Conservation (phyloP, 1,140 invertebrate species). For the Philopotamus ludificatus region DNA sequence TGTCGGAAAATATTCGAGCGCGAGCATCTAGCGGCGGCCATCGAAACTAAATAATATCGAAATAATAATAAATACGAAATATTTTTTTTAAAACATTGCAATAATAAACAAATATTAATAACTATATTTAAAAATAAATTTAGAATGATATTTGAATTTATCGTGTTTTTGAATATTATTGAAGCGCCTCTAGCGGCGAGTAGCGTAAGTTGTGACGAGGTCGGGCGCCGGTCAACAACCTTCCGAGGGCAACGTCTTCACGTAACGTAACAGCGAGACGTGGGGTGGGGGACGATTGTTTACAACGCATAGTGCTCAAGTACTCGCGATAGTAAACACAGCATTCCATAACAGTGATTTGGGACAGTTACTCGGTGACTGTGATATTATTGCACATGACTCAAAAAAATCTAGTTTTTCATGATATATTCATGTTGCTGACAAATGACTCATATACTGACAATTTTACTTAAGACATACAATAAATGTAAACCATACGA, state of each 20-base stretch:
- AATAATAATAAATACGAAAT: background rate
- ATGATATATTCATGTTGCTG: background rate
- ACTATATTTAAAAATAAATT: slow-evolving; percentile 3
- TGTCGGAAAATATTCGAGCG: background rate
- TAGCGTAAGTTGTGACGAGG: slow-evolving; percentile 34
- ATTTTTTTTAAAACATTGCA: background rate
- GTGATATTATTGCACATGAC: background rate
- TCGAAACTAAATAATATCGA: background rate
- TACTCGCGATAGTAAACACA: slow-evolving; percentile 16
- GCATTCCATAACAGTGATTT: slow-evolving; percentile 25
- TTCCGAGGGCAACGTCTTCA: slow-evolving; percentile 28
- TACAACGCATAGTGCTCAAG: slow-evolving; percentile 7
- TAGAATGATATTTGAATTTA: slow-evolving; percentile 9
- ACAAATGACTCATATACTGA: too few relatives aligned
- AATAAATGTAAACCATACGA: too few relatives aligned
- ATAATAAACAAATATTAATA: slow-evolving; percentile 10
- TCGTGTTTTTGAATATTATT: slow-evolving; percentile 5
- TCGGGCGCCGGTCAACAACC: slow-evolving; percentile 33
- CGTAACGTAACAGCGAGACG: slow-evolving; percentile 8
- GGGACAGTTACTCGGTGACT: slow-evolving; percentile 12
- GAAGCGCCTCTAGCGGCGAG: slow-evolving; percentile 21
- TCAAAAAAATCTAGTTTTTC: slow-evolving; percentile 8
- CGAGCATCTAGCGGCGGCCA: background rate
- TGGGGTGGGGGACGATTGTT: slow-evolving; percentile 14
- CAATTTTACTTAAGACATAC: too few relatives aligned